A percentile compares a stretch with the other conserved stretches of the same genome.
These are phyloP conservation scores for Zosterops japonicus DNA, from an alignment of 2,113 vertebrate species.

Conservation along the genomic window DNA sequence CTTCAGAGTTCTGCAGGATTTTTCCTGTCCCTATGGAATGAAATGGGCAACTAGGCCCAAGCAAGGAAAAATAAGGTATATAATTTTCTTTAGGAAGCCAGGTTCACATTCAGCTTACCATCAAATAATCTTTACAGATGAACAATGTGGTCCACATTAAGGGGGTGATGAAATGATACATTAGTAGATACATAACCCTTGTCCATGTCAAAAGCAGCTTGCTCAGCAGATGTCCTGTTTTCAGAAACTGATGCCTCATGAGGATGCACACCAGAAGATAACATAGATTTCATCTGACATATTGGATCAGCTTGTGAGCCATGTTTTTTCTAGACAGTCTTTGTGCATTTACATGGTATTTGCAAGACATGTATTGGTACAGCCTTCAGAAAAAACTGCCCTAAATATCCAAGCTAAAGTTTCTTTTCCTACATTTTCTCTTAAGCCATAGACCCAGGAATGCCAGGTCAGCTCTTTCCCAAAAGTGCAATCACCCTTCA, in stretches of 20 bases:
- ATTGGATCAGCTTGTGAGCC: neutral
- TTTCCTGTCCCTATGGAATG: neutral
- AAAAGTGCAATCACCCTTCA: neutral
- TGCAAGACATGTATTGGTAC: neutral
- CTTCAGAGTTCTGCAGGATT: neutral
- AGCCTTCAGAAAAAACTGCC: neutral
- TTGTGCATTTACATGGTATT: fast-evolving
- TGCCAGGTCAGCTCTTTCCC: neutral
- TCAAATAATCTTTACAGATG: neutral
- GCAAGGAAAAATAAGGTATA: neutral
- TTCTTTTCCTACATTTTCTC: neutral
- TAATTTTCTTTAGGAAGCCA: neutral
- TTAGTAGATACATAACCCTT: neutral
- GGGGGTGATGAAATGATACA: neutral
- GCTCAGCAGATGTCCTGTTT: neutral
- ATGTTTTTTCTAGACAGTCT: neutral
- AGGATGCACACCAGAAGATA: neutral
- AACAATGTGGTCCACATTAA: neutral
- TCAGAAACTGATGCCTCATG: neutral
- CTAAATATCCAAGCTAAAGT: neutral
- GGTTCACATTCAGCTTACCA: neutral
- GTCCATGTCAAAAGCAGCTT: neutral
- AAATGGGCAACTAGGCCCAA: neutral
- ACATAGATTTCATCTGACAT: neutral
- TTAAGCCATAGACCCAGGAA: neutral